phyloP scores from a whole-genome alignment of 2,797 vertebrate genomes.

The Cottoperca gobio region DNA sequence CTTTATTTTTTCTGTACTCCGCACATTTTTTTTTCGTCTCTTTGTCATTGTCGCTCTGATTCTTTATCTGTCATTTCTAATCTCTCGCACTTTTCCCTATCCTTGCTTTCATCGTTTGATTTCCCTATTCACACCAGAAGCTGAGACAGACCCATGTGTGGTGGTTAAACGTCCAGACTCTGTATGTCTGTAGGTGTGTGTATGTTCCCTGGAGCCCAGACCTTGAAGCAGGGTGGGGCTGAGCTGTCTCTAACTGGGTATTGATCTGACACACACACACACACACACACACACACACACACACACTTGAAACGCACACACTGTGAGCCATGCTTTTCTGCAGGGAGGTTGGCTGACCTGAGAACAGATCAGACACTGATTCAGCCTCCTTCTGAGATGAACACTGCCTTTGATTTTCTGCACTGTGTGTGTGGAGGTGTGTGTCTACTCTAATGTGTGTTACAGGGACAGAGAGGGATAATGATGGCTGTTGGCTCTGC shows the following conservation, averaged over 20 bases:
- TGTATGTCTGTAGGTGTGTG: conserved; percentile 21
- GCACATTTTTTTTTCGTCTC: conserved; percentile 47
- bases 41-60: conserved; percentile 60
- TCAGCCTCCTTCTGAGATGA: conserved; percentile 51
- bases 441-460: conserved; percentile 10
- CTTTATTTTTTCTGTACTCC: conserved; percentile 40
- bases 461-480: conserved; percentile 27
- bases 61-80: conserved; percentile 61
- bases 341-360: conserved; percentile 45
- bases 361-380: conserved; percentile 64
- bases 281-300: conserved; percentile 28
- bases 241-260: conserved; percentile 65
- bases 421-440: not conserved
- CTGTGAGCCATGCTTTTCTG: conserved; percentile 32
- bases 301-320: conserved; percentile 28
- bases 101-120: not conserved
- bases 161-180: conserved; percentile 35
- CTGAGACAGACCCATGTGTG: conserved; percentile 21
- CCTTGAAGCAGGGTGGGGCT: conserved; percentile 50
- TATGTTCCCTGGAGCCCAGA: conserved; percentile 21
- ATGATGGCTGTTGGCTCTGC: conserved; percentile 37
- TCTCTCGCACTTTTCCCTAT: conserved; percentile 16
- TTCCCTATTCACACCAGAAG: conserved; percentile 18
- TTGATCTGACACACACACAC: conserved; percentile 59
- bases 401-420: conserved; percentile 65